Percentiles rank a stretch among this genome's conserved stretches.
Evolutionary conservation across 2,113 vertebrate species (phyloP).

Genomic region (Nyctereutes procyonoides): DNA sequence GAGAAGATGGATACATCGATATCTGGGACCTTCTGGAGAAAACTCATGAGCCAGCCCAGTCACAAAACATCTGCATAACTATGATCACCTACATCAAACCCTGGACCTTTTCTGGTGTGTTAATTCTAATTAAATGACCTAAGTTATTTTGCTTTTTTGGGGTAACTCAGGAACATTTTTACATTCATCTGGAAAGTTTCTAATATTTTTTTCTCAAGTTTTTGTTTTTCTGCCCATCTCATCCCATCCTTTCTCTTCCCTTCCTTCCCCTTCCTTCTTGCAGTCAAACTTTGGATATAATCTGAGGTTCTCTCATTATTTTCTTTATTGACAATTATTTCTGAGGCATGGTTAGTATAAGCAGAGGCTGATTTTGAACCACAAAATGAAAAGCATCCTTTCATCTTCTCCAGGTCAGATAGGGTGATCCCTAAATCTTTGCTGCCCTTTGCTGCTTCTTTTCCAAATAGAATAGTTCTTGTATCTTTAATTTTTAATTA

Average conservation of each 20-base stretch:
- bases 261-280: background rate
- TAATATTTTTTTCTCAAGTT: background rate
- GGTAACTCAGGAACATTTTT: background rate
- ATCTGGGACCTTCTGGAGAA: conserved; percentile 96
- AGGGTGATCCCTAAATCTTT: background rate
- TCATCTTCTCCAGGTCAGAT: background rate
- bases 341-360: background rate
- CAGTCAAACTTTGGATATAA: background rate
- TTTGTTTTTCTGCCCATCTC: background rate
- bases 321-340: background rate
- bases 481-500: background rate
- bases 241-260: background rate
- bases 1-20: conserved; percentile 93
- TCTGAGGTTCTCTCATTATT: background rate
- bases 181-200: background rate
- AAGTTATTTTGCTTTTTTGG: background rate
- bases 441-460: background rate
- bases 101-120: conserved; percentile 89
- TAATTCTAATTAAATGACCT: background rate
- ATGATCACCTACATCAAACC: conserved; percentile 92
- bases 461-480: background rate
- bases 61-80: conserved; percentile 87
- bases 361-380: background rate
- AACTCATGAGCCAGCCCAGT: conserved; percentile 88
- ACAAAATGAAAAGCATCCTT: background rate